Evolutionary conservation across 2,797 vertebrate genomes (phyloP).

Genomic region (Cossypha polioptera): DNA sequence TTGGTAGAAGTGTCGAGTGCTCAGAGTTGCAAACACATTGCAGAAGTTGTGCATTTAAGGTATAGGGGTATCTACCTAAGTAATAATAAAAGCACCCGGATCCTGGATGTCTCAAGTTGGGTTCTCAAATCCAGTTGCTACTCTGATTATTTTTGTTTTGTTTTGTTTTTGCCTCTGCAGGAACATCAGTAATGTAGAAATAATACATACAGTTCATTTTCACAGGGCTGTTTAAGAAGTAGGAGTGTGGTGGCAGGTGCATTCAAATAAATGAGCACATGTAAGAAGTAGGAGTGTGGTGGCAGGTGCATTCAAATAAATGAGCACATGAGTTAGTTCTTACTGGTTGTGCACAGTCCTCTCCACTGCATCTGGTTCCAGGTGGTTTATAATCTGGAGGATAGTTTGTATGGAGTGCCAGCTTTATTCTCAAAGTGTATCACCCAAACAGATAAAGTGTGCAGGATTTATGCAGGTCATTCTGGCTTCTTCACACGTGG

Average conservation of each 20-base stretch:
- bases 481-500: background rate
- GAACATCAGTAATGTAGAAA: background rate
- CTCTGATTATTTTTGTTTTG: background rate
- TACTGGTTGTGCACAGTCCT: background rate
- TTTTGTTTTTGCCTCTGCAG: background rate
- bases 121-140: background rate
- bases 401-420: background rate
- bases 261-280: background rate
- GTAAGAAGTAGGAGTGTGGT: background rate
- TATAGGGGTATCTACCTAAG: background rate
- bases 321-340: background rate
- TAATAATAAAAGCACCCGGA: fast-evolving
- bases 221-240: background rate
- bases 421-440: background rate
- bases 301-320: background rate
- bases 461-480: background rate
- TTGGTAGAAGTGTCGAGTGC: background rate
- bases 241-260: background rate
- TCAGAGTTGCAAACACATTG: background rate
- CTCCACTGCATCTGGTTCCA: background rate
- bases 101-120: background rate
- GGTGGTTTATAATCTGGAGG: background rate
- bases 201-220: background rate
- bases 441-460: background rate
- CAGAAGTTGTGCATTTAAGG: background rate